A percentile compares a stretch with the other conserved stretches of the same genome.
Conservation (phyloP, 1,140 invertebrate species). For the Plutomurus gul region DNA sequence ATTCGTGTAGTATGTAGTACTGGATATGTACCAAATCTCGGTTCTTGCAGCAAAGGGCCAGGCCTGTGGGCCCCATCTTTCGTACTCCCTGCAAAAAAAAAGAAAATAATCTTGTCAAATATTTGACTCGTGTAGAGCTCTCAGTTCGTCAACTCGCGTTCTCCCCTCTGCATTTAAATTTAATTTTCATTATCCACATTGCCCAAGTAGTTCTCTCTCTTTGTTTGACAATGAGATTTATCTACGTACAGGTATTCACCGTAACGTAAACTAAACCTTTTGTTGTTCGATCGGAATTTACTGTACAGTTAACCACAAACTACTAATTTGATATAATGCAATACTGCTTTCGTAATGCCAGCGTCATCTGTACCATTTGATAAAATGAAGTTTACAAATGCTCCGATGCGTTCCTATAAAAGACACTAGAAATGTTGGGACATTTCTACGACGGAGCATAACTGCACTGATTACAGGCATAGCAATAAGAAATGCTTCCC, state of each 20-base stretch:
- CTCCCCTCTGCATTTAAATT: not conserved
- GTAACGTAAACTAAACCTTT: not conserved
- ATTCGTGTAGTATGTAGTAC: not conserved
- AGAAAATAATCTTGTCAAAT: slow-evolving; percentile 22
- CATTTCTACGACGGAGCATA: not conserved
- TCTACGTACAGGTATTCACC: not conserved
- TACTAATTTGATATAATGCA: too few relatives aligned
- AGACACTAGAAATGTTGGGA: not conserved
- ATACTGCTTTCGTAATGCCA: too few relatives aligned
- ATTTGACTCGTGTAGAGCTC: not conserved
- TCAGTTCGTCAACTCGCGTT: not conserved
- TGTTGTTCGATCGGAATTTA: too few relatives aligned
- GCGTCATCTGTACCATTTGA: too few relatives aligned
- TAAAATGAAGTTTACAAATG: not conserved
- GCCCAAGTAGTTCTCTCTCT: not conserved
- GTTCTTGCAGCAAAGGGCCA: slow-evolving; percentile 79
- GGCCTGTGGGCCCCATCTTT: slow-evolving; percentile 66
- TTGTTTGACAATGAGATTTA: not conserved
- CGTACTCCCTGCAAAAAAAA: slow-evolving; percentile 43
- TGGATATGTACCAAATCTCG: slow-evolving; percentile 79
- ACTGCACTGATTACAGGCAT: not conserved
- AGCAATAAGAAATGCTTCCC: not conserved
- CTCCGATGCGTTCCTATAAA: not conserved
- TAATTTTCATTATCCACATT: not conserved
- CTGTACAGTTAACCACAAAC: too few relatives aligned